These are phyloP conservation scores for Regulus satrapa DNA, from an alignment of 2,113 vertebrate species.

Conservation along the genomic window DNA sequence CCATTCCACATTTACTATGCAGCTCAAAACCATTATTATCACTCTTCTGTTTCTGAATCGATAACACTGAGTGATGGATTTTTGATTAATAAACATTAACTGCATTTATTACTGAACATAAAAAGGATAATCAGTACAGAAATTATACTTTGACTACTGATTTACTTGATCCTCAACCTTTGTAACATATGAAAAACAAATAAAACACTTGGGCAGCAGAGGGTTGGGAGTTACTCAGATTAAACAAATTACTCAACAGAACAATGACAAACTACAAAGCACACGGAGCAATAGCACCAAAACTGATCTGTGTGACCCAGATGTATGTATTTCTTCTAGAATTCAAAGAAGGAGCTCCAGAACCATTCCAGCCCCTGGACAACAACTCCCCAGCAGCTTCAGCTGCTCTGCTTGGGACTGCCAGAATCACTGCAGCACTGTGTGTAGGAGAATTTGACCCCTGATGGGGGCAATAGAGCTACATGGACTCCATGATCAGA, in stretches of 20 bases:
- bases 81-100: conserved; percentile 50
- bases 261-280: background rate
- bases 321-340: background rate
- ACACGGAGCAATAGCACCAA: background rate
- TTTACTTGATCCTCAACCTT: conserved; percentile 53
- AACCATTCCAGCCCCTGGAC: background rate
- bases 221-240: background rate
- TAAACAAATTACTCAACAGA: background rate
- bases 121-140: conserved; percentile 17
- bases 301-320: background rate
- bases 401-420: background rate
- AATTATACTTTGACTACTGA: background rate
- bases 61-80: background rate
- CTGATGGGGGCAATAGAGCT: too few relatives aligned
- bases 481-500: too few relatives aligned
- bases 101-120: conserved; percentile 39
- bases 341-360: background rate
- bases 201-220: background rate
- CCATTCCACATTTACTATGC: background rate
- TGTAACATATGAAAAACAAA: conserved; percentile 22
- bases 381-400: background rate
- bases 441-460: too few relatives aligned
- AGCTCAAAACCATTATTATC: conserved; percentile 8
- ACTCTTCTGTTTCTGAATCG: background rate
- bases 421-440: background rate